Conservation (phyloP, 2,888 invertebrate genomes). For the Drosophila barbarae region DNA sequence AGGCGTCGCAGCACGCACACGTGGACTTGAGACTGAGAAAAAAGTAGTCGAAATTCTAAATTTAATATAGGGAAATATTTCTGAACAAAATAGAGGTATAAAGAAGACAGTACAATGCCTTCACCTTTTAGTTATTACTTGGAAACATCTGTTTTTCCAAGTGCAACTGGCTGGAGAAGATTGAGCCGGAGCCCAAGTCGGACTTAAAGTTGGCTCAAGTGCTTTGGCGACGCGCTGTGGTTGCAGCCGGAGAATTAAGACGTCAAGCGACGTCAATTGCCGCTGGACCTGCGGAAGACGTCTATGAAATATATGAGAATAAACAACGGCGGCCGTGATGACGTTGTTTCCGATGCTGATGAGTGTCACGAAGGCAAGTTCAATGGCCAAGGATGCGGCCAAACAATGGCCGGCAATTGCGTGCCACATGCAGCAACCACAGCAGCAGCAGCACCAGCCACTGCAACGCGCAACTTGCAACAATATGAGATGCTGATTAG, state of each 20-base stretch:
- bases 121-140: not conserved
- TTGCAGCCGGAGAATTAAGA: constrained; percentile 64
- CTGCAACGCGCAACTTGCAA: constrained; percentile 40
- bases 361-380: constrained; percentile 68
- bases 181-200: constrained; percentile 7
- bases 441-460: constrained; percentile 29
- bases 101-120: too few species aligned
- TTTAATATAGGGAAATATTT: not conserved
- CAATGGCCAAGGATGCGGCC: constrained; percentile 66
- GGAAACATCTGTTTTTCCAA: not conserved
- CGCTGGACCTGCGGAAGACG: constrained; percentile 44
- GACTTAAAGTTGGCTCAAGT: constrained; percentile 58
- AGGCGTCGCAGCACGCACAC: constrained; percentile 49
- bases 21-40: constrained; percentile 11
- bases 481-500: constrained; percentile 69
- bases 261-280: constrained; percentile 69
- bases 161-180: constrained; percentile 9
- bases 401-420: constrained; percentile 60
- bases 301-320: constrained; percentile 48
- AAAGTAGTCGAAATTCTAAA: not conserved
- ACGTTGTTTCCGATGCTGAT: constrained; percentile 44
- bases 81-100: not conserved
- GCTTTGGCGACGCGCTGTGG: constrained; percentile 60
- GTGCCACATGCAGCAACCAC: constrained; percentile 66
- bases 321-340: constrained; percentile 51